phyloP scores from a whole-genome alignment of 2,888 invertebrate species.

The Ephialtes manifestator region DNA sequence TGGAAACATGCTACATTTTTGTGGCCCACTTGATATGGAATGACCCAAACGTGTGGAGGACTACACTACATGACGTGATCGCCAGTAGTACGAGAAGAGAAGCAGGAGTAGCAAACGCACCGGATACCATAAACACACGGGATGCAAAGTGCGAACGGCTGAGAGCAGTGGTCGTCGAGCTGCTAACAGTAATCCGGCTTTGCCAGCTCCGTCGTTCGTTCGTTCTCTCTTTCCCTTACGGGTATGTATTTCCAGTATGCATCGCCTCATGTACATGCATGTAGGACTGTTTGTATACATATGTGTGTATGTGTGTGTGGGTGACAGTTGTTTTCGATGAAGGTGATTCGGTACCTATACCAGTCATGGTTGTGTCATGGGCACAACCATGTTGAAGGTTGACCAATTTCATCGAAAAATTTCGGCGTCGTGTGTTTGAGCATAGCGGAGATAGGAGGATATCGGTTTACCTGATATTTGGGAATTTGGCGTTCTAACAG shows the following conservation, averaged over 20 bases:
- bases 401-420: constrained; percentile 30
- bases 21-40: too few species aligned
- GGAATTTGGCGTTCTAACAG: constrained; percentile 33
- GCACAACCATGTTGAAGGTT: constrained; percentile 8
- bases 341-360: constrained; percentile 13
- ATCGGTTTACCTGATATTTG: constrained; percentile 20
- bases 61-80: constrained; percentile 24
- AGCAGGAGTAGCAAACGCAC: constrained; percentile 36
- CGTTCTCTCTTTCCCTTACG: constrained; percentile 49
- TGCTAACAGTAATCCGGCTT: constrained; percentile 77
- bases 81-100: constrained; percentile 14
- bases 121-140: constrained; percentile 71
- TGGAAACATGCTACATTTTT: too few species aligned
- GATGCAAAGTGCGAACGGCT: constrained; percentile 73
- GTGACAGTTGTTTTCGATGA: constrained; percentile 30
- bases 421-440: not conserved
- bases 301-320: not conserved
- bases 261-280: constrained; percentile 9
- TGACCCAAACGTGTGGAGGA: not conserved
- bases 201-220: constrained; percentile 61
- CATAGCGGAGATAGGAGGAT: not conserved
- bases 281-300: constrained; percentile 1
- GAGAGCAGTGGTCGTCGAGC: constrained; percentile 72
- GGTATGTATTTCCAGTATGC: not conserved
- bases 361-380: constrained; percentile 14